Percentiles rank a stretch among this genome's conserved stretches.
phyloP scores from a whole-genome alignment of 2,113 vertebrate species.

The Pelecanoides urinatrix region DNA sequence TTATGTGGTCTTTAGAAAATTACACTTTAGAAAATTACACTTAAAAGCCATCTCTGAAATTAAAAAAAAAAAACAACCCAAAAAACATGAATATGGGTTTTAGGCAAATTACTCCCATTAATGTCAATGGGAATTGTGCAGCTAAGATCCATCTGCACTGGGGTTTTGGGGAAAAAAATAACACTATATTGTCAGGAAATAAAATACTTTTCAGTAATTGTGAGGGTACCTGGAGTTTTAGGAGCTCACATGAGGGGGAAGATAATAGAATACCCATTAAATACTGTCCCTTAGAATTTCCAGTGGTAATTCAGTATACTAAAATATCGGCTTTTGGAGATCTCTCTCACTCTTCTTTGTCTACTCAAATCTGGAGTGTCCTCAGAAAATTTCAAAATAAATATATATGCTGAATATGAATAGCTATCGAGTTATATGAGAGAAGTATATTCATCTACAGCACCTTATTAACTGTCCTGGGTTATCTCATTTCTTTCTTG shows the following conservation, averaged over 20 bases:
- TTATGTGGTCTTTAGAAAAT: slow-evolving; percentile 35
- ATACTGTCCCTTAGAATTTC: neutral
- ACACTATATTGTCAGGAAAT: neutral
- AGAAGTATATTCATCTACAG: neutral
- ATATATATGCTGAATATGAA: neutral
- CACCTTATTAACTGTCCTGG: neutral
- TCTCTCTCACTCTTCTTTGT: neutral
- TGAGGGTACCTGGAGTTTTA: neutral
- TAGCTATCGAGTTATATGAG: neutral
- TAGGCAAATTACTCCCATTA: slow-evolving; percentile 33
- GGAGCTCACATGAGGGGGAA: neutral
- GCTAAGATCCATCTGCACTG: neutral
- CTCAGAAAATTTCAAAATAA: neutral
- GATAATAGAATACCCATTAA: neutral
- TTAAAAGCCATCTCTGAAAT: slow-evolving; percentile 22
- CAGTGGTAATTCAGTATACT: neutral
- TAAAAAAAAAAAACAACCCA: neutral
- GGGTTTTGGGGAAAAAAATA: neutral
- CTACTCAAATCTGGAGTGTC: neutral
- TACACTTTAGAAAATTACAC: slow-evolving; percentile 7
- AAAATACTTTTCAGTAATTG: neutral
- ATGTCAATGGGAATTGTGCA: neutral
- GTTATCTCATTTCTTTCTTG: neutral
- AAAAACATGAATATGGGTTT: neutral
- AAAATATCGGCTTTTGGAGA: neutral